phyloP scores from a whole-genome alignment of 1,140 invertebrate species.

The Manduca sexta region DNA sequence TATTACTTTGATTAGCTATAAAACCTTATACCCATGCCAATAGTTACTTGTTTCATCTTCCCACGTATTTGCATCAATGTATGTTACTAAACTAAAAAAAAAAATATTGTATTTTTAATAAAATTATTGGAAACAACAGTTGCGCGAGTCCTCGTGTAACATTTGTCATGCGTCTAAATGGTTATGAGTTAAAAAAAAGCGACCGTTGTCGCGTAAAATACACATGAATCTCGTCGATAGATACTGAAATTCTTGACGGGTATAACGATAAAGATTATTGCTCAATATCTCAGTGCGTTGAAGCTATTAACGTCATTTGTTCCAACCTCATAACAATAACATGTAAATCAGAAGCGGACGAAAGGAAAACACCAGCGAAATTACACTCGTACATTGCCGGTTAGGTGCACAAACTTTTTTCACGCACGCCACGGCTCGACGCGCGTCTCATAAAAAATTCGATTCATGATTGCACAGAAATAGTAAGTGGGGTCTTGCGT shows the following conservation, averaged over 20 bases:
- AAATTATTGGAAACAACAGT: too few species aligned
- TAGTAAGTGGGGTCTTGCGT: slow-evolving; percentile 31
- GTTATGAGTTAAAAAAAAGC: slow-evolving; percentile 3
- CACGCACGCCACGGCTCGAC: slow-evolving; percentile 53
- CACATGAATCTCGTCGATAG: not conserved
- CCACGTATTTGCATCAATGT: too few species aligned
- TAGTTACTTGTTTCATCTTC: too few species aligned
- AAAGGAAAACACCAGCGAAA: slow-evolving; percentile 6
- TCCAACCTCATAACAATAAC: slow-evolving; percentile 17
- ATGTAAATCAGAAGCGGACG: slow-evolving; percentile 10
- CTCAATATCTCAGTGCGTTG: slow-evolving; percentile 17
- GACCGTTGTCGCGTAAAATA: slow-evolving; percentile 16
- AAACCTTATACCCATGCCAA: too few species aligned
- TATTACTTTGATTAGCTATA: too few species aligned
- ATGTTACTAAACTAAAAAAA: too few species aligned
- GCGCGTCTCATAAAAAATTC: slow-evolving; percentile 53
- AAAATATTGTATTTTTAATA: too few species aligned
- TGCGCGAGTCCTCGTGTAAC: too few species aligned
- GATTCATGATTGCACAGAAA: slow-evolving; percentile 42
- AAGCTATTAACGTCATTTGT: slow-evolving; percentile 13
- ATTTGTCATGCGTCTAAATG: slow-evolving; percentile 2
- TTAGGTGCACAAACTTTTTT: slow-evolving; percentile 6
- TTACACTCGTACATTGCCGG: slow-evolving; percentile 12
- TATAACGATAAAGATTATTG: slow-evolving; percentile 19
- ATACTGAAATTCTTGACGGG: slow-evolving; percentile 7